Conservation (phyloP, 2,888 invertebrate genomes). For the Cheilosia impressa region DNA sequence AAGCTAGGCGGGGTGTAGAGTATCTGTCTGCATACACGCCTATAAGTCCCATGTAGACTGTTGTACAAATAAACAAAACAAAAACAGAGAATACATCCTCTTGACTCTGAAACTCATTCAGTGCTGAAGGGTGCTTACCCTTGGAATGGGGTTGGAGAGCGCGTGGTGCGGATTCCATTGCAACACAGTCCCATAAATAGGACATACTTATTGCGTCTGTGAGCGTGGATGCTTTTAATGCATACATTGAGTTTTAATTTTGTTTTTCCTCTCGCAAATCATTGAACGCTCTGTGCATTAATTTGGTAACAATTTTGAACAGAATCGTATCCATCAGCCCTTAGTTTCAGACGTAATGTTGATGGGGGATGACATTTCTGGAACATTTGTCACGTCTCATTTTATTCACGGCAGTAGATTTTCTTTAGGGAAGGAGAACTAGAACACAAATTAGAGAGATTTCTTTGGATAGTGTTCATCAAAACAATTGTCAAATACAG, state of each 20-base stretch:
- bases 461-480: too few species aligned
- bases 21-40: conserved; percentile 7
- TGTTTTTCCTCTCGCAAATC: conserved; percentile 8
- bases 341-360: conserved; percentile 50
- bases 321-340: conserved; percentile 40
- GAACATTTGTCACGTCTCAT: conserved; percentile 61
- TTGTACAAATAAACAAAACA: conserved; percentile 64
- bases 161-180: conserved; percentile 49
- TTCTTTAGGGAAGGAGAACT: background rate
- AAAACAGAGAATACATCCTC: conserved; percentile 56
- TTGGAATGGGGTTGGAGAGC: conserved; percentile 48
- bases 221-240: conserved; percentile 23
- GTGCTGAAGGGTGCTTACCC: conserved; percentile 66
- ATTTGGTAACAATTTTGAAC: conserved; percentile 13
- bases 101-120: conserved; percentile 73
- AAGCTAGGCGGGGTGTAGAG: conserved; percentile 9
- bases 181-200: conserved; percentile 63
- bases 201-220: conserved; percentile 69
- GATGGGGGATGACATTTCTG: conserved; percentile 28
- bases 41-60: conserved; percentile 47
- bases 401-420: conserved; percentile 20
- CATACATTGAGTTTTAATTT: background rate
- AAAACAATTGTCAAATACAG: too few species aligned
- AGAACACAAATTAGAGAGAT: background rate
- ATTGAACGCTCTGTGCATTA: conserved; percentile 46